Base-by-base conservation (phyloP, 1,140 invertebrate species). In the Tetramorium simillimum region DNA sequence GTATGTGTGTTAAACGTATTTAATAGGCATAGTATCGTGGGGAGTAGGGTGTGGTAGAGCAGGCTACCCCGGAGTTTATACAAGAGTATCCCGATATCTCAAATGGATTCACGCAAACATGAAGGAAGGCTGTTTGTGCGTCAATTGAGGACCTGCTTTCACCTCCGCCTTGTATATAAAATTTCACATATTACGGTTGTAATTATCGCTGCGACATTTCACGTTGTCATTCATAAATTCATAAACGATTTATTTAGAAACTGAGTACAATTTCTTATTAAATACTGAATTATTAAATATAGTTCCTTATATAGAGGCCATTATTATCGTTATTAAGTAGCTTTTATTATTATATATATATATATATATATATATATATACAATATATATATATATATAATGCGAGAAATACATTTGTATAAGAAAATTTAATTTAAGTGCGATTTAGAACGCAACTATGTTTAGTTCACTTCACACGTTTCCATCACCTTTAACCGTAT, bases 31-130 rank as follows among this genome's bases (percentile, higher is more conserved):
- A 51, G 94, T 95, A 1, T 97, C 96, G 0, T 97, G 97, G 97
- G 97, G 97, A n/a, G 95, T 96, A 2, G 97, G 97, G 1, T 97
- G 97, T 89, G 97, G 96, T 10, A 93, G 96, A 82, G 94, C 96
- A 3, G 95, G 96, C 4, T 96, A 96, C 81, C 97, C 97, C 1
- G 97, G 97, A 18, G 97, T 98, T 3, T 98, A 98, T 90, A 97
- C 97, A 0, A 95, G 97, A 56, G 96, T 98, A 0, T 95, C 96
- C 10, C 95, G 95, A 88, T 97, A 97, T 91, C 90, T 97, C 0
- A 95, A 96, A 21, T 98, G 97, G 97, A 96, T 98, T 73, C 94
- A 93, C 56, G 91, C 94, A 9, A 96, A 97, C 67, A 96, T 97
- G 86, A 95, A 95, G 40, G 96, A 96, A 85, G 96, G 96, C n/a